Conservation (phyloP, 2,113 vertebrate species). For the Apeltes quadracus region DNA sequence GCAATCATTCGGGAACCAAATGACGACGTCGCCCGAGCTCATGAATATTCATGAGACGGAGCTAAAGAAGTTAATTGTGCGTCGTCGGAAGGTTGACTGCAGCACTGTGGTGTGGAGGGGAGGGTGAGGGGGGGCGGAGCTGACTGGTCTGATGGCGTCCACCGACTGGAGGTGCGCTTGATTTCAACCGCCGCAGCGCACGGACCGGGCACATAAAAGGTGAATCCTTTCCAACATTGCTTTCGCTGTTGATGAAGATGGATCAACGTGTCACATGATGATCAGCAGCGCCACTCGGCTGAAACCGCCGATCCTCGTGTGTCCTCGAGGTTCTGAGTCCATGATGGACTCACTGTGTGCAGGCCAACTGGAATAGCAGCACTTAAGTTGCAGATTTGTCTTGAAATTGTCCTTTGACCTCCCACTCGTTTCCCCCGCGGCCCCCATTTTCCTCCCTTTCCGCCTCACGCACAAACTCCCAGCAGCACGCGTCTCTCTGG, state of each 20-base stretch:
- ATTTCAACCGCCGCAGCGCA: constrained; percentile 32
- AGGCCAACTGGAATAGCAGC: background rate
- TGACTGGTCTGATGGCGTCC: constrained; percentile 62
- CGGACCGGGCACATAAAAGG: background rate
- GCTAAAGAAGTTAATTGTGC: constrained; percentile 63
- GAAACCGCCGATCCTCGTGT: no score
- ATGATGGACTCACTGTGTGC: background rate
- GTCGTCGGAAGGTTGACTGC: constrained; percentile 58
- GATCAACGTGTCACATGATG: no score
- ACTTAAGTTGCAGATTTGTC: constrained; percentile 32
- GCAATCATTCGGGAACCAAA: constrained; percentile 66
- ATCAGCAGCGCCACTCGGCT: no score
- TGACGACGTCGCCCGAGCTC: constrained; percentile 60
- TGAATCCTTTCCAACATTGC: background rate
- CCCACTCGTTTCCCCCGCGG: constrained; percentile 1
- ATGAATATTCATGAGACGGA: constrained; percentile 70
- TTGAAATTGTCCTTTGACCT: constrained; percentile 48
- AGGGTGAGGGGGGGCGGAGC: background rate
- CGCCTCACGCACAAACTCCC: constrained; percentile 14
- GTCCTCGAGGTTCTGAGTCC: background rate
- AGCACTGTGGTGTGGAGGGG: constrained; percentile 9
- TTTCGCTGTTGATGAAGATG: no score
- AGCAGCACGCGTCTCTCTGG: constrained; percentile 25
- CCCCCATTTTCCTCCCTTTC: background rate
- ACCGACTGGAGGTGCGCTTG: constrained; percentile 34